Percentiles rank a stretch among this genome's conserved stretches.
These are phyloP conservation scores for Rhopilema esculentum DNA, from an alignment of 30 jellyfish, hydroid and myxozoan genomes.

Conservation along the genomic window DNA sequence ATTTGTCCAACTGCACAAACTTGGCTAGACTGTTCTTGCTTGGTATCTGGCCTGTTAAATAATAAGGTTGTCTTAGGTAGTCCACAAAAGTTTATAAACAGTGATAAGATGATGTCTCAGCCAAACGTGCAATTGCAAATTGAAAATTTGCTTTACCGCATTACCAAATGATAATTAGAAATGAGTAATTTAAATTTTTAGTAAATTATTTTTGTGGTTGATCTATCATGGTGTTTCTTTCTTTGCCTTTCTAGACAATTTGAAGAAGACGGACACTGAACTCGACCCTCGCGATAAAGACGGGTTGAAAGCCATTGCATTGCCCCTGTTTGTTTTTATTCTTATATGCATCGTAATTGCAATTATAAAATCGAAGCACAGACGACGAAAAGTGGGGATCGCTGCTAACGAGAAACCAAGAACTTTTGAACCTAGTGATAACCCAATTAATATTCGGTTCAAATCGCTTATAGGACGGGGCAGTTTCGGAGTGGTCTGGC, in stretches of 20 bases:
- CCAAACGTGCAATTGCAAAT: not conserved
- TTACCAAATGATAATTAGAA: too few species aligned
- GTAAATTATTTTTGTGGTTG: not conserved
- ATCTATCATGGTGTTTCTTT: not conserved
- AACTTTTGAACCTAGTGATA: constrained; percentile 11
- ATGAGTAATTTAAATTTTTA: too few species aligned
- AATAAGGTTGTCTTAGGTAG: not conserved
- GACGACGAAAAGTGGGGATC: constrained; percentile 26
- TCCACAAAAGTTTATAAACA: not conserved
- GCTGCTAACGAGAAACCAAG: not conserved
- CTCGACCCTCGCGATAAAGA: constrained; percentile 26
- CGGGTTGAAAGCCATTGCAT: constrained; percentile 35
- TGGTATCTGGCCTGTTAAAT: not conserved
- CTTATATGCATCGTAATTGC: constrained; percentile 33
- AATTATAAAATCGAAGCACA: constrained; percentile 7
- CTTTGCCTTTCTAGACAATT: not conserved
- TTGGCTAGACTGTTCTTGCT: not conserved
- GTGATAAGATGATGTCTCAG: too few species aligned
- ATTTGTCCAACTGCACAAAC: not conserved
- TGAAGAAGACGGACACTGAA: not conserved
- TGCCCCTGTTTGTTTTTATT: constrained; percentile 42
- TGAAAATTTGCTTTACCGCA: too few species aligned
- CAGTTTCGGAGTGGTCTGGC: constrained; percentile 76
- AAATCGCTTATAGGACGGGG: constrained; percentile 54
- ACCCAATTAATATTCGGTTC: constrained; percentile 47